phyloP scores from a whole-genome alignment of 2,797 vertebrate species.

The Bucorvus abyssinicus region DNA sequence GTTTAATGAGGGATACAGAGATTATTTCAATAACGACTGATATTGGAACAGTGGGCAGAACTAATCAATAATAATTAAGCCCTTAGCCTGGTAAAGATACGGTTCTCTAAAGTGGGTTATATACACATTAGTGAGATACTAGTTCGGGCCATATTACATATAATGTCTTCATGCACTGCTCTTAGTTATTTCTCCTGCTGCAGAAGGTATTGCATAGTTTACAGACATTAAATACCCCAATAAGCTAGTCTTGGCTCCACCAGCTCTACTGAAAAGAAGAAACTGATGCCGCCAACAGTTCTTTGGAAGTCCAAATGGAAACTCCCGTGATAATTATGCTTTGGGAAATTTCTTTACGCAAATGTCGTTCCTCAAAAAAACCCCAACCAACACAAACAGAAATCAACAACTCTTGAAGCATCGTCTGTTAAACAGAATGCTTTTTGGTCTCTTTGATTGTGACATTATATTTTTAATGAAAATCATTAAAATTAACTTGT shows the following conservation, averaged over 20 bases:
- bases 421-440: constrained; percentile 41
- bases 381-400: background rate
- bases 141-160: constrained; percentile 27
- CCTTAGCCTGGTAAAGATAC: constrained; percentile 72
- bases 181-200: constrained; percentile 17
- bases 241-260: background rate
- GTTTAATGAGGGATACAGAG: constrained; percentile 80
- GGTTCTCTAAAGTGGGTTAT: constrained; percentile 76
- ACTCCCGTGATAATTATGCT: constrained; percentile 45
- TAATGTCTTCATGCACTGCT: constrained; percentile 67
- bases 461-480: constrained; percentile 2
- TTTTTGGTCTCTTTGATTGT: constrained; percentile 37
- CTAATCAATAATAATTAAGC: constrained; percentile 82
- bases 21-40: constrained; percentile 80
- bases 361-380: constrained; percentile 36
- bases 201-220: constrained; percentile 5
- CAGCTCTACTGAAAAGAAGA: constrained; percentile 44
- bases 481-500: constrained; percentile 39
- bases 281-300: constrained; percentile 31
- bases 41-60: constrained; percentile 79
- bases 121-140: constrained; percentile 71
- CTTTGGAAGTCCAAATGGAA: constrained; percentile 60
- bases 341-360: constrained; percentile 60
- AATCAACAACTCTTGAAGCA: constrained; percentile 6
- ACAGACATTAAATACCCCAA: background rate